These are phyloP conservation scores for Drosophila setosimentum DNA, from an alignment of 2,888 invertebrate species.

Conservation along the genomic window DNA sequence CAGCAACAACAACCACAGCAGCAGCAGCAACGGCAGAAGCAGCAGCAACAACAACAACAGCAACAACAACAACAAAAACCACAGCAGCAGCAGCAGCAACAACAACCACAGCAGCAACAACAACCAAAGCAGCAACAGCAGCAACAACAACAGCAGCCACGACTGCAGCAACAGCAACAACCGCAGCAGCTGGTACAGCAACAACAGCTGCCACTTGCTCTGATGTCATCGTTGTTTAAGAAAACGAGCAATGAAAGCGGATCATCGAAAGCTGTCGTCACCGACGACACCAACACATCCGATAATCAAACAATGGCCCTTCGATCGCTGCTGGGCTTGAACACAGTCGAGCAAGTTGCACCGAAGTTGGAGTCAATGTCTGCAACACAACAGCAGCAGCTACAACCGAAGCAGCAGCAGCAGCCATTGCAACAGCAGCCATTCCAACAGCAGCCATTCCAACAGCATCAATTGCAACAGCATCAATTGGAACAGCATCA, in stretches of 20 bases:
- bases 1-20: not conserved
- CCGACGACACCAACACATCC: constrained; percentile 32
- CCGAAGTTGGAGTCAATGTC: not conserved
- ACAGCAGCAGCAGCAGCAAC: not conserved
- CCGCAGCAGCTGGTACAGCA: not conserved
- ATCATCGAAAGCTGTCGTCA: not conserved
- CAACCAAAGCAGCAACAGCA: not conserved
- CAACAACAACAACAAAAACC: not conserved
- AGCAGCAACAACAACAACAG: too few relatives aligned
- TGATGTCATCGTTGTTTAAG: not conserved
- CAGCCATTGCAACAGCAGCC: too few relatives aligned
- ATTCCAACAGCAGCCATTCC: too few relatives aligned
- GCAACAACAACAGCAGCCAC: not conserved
- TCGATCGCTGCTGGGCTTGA: constrained; percentile 65
- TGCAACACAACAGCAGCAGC: not conserved
- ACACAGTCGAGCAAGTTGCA: not conserved
- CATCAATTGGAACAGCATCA: too few relatives aligned
- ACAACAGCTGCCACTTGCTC: not conserved
- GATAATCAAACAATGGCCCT: constrained; percentile 58
- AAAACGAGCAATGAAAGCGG: not conserved
- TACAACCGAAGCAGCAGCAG: not conserved
- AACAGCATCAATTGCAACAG: too few relatives aligned
- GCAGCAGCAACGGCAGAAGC: not conserved
- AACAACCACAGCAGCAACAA: not conserved
- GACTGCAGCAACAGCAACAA: not conserved